These are phyloP conservation scores for Nomada ruficornis DNA, from an alignment of 2,888 invertebrate species.

Conservation along the genomic window DNA sequence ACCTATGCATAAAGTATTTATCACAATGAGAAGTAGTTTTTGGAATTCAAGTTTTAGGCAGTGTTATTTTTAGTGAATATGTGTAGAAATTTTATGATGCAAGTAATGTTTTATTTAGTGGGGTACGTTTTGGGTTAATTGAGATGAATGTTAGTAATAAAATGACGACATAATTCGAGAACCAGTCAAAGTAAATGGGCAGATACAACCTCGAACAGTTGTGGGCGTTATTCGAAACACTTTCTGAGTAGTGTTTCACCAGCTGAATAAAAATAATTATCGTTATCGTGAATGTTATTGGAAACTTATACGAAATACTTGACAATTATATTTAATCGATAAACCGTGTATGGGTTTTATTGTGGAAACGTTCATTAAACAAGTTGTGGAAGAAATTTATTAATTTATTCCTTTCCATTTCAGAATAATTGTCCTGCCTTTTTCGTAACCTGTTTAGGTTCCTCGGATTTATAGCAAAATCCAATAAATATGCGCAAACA, in stretches of 20 bases:
- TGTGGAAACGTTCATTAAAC: too few relatives aligned
- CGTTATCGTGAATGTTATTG: background rate
- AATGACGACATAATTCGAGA: constrained; percentile 25
- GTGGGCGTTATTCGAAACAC: constrained; percentile 57
- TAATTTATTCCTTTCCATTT: background rate
- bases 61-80: background rate
- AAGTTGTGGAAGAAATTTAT: too few relatives aligned
- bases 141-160: constrained; percentile 20
- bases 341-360: background rate
- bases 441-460: too few relatives aligned
- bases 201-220: constrained; percentile 18
- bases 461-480: background rate
- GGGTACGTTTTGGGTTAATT: constrained; percentile 6
- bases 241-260: constrained; percentile 46
- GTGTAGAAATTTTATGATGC: background rate
- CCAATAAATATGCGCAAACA: background rate
- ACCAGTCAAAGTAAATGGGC: constrained; percentile 1
- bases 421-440: background rate
- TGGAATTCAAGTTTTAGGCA: too few relatives aligned
- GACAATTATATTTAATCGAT: background rate
- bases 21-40: too few relatives aligned
- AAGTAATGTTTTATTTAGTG: background rate
- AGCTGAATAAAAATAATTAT: background rate
- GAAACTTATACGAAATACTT: background rate
- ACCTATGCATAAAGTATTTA: too few relatives aligned